These are phyloP conservation scores for Drosophila bocki DNA, from an alignment of 1,140 invertebrate species.

Conservation along the genomic window DNA sequence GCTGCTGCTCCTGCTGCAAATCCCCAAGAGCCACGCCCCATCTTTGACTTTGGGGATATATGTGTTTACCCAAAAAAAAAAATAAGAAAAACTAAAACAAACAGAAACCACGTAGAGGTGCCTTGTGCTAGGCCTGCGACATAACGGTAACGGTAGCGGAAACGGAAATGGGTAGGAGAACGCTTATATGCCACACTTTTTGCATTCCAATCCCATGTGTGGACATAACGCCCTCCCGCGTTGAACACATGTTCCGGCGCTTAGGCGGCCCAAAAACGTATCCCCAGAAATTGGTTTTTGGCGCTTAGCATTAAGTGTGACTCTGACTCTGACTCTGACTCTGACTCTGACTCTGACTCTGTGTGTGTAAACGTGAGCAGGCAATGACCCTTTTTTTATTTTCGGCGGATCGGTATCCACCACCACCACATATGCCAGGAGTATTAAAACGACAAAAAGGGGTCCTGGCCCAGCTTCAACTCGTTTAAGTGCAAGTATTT, in stretches of 20 bases:
- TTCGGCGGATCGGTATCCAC: constrained; percentile 1
- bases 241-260: constrained; percentile 24
- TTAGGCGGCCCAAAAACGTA: constrained; percentile 14
- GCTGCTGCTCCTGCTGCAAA: neutral
- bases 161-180: neutral
- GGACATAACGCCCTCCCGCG: constrained; percentile 5
- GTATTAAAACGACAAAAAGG: constrained; percentile 6
- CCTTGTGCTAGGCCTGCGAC: neutral
- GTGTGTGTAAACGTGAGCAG: neutral
- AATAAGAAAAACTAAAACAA: neutral
- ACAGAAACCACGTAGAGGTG: constrained; percentile 1
- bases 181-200: constrained; percentile 11
- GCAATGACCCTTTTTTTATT: constrained; percentile 7
- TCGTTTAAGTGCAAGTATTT: constrained; percentile 21
- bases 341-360: neutral
- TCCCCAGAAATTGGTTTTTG: constrained; percentile 23
- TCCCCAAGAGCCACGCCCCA: constrained; percentile 2
- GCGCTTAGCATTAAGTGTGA: constrained; percentile 17
- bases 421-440: neutral
- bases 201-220: constrained; percentile 6
- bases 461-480: constrained; percentile 6
- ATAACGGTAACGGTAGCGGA: neutral
- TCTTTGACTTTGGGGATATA: neutral
- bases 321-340: neutral
- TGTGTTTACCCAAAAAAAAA: neutral